Conservation (phyloP, 2,888 invertebrate species). For the Icerya purchasi region DNA sequence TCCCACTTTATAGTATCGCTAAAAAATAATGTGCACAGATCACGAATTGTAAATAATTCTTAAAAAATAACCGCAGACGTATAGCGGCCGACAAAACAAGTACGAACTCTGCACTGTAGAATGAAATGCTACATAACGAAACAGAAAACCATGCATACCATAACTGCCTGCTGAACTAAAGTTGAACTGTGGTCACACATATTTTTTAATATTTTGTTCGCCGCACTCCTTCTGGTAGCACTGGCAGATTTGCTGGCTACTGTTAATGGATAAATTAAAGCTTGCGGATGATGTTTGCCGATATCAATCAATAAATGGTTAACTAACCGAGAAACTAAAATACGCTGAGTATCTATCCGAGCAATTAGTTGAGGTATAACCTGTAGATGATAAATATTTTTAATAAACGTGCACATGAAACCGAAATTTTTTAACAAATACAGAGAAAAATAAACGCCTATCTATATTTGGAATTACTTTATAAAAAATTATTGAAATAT, state of each 20-base stretch:
- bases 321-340: constrained; percentile 71
- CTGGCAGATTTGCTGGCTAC: constrained; percentile 92
- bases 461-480: no score
- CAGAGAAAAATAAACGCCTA: no score
- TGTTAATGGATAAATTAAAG: constrained; percentile 88
- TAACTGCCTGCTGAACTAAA: constrained; percentile 83
- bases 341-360: constrained; percentile 80
- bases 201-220: constrained; percentile 78
- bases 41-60: no score
- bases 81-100: no score
- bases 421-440: neutral
- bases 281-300: constrained; percentile 91
- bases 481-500: no score
- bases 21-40: no score
- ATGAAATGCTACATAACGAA: no score
- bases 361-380: constrained; percentile 98
- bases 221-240: constrained; percentile 61
- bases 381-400: constrained; percentile 23
- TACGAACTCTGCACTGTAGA: no score
- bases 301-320: constrained; percentile 87
- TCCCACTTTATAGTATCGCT: no score
- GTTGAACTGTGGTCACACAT: constrained; percentile 87
- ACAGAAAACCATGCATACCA: constrained; percentile 47
- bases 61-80: no score
- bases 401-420: no score